Conservation (phyloP, 2,113 vertebrate species). For the Gymnobelideus leadbeateri region DNA sequence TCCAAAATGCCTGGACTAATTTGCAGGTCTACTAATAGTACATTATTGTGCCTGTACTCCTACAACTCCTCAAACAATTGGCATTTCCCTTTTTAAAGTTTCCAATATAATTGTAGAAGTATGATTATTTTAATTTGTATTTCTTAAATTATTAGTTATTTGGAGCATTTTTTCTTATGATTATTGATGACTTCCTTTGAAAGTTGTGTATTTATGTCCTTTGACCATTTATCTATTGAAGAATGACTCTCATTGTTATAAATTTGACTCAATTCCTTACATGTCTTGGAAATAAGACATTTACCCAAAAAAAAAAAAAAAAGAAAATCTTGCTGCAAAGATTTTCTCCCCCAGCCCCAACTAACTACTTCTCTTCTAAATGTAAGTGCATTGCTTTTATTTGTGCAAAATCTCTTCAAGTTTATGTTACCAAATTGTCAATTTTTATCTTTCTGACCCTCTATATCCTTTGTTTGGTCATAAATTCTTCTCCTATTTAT, state of each 20-base stretch:
- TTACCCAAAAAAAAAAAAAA: background rate
- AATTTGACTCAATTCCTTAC: background rate
- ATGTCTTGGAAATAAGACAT: background rate
- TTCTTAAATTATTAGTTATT: background rate
- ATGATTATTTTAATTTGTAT: background rate
- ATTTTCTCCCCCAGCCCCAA: no score
- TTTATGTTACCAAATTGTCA: background rate
- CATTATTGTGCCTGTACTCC: background rate
- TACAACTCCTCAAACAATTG: background rate
- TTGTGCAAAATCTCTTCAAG: background rate
- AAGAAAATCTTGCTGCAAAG: no score
- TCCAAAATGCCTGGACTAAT: background rate
- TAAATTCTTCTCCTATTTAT: background rate
- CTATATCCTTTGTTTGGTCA: background rate
- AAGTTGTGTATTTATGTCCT: background rate
- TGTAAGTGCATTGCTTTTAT: background rate
- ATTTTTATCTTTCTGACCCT: background rate
- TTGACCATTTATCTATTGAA: background rate
- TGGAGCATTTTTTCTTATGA: background rate
- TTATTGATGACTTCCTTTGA: background rate
- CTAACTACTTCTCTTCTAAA: background rate
- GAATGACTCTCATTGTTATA: background rate
- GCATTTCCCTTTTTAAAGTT: background rate
- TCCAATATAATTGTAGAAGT: background rate
- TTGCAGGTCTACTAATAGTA: background rate